Evolutionary conservation across 2,113 vertebrate species (phyloP), one percentile per base, ranked within the genome.

Genomic region (Girardinichthys multiradiatus): DNA sequence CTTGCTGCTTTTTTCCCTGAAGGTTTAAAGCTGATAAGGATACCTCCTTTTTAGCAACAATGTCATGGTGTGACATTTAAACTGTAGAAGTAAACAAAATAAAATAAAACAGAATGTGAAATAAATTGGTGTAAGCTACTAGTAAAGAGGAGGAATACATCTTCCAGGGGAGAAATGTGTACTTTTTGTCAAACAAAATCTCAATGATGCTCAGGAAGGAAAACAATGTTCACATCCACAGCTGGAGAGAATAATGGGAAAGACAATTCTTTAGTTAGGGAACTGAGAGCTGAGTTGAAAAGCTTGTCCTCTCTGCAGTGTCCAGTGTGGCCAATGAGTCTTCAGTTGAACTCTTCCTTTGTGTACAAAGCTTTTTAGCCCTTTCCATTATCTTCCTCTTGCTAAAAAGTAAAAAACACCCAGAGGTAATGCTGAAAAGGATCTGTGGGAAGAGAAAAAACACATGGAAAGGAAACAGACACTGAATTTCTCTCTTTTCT

Each of bases 271-370:
- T n/a, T 12, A 64, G 57, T 64, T 66, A 48, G 26, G 14, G 0
- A 21, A 19, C 19, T 78, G 77, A 74, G 63, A 70, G 60, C 69
- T 74, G 72, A 79, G 70, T 64, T 42, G 68, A 28, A 76, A 58
- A 12, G n/a, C 51, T 68, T 35, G 48, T 76, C 27, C 29, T 70
- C 21, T 68, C 61, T 30, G 63, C 14, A 21, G 64, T 54, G 28
- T 72, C 60, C 26, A 14, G 57, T 70, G 28, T 60, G 57, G 12
- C 28, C 58, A 48, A 39, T n/a, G 7, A 14, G 62, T 57, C 35
- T 79, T 58, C 24, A 78, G 42, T 65, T 31, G 48, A 13, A 31
- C 42, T 48, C n/a, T 64, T 60, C 58, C 59, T 61, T 39, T 15
- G 57, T 71, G 10, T 51, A 26, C 4, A 48, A 76, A 64, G 57